Percentiles rank a stretch among this genome's conserved stretches.
Evolutionary conservation across 2,888 invertebrate genomes (phyloP).

Genomic region (Andrena camellia): DNA sequence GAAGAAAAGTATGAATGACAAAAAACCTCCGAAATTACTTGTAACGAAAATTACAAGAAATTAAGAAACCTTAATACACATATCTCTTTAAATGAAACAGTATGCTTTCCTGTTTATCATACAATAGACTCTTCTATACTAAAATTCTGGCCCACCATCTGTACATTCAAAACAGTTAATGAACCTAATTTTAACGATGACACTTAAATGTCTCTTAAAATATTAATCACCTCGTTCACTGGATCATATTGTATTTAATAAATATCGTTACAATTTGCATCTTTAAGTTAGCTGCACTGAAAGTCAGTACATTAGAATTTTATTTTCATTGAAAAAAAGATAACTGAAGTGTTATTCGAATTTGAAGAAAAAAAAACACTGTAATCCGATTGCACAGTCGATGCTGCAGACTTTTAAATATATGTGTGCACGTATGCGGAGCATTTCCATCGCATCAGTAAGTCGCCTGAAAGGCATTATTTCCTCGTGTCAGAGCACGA

Average conservation of each 20-base stretch:
- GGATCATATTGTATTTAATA: too few relatives aligned
- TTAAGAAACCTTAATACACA: too few relatives aligned
- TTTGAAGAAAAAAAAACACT: neutral
- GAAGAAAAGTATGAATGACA: too few relatives aligned
- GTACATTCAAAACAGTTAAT: neutral
- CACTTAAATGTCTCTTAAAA: neutral
- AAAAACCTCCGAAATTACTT: too few relatives aligned
- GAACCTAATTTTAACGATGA: neutral
- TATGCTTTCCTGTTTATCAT: neutral
- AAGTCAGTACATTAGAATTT: neutral
- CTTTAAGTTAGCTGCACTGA: too few relatives aligned
- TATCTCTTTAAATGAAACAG: neutral
- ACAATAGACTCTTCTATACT: neutral
- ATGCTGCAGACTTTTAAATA: neutral
- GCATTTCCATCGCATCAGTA: conserved; percentile 15
- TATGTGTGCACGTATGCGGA: neutral
- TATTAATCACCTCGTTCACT: neutral
- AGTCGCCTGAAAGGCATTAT: conserved; percentile 57
- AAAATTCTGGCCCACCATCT: neutral
- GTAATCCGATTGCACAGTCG: neutral
- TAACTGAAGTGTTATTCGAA: too few relatives aligned
- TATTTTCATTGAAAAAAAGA: neutral
- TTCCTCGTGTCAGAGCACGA: conserved; percentile 65
- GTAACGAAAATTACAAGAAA: too few relatives aligned
- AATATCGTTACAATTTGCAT: too few relatives aligned